A percentile compares a stretch with the other conserved stretches of the same genome.
These are phyloP conservation scores for Falcaria lacertinaria DNA, from an alignment of 2,888 invertebrate species.

Conservation along the genomic window DNA sequence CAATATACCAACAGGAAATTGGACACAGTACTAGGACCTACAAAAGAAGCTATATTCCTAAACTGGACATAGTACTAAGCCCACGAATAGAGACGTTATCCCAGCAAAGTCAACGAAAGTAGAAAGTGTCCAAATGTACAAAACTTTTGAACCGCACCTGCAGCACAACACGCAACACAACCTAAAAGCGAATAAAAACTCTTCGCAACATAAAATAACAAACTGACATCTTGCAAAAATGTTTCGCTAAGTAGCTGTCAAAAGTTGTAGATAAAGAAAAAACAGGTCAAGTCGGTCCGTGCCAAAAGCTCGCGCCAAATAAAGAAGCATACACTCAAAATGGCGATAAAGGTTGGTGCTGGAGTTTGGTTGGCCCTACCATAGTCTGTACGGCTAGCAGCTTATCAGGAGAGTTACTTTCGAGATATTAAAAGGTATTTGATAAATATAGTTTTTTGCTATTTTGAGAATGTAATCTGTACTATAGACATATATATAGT, in stretches of 20 bases:
- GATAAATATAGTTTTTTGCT: no score
- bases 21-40: no score
- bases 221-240: slow-evolving; percentile 6
- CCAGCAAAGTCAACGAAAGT: no score
- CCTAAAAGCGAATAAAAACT: neutral
- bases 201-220: neutral
- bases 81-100: no score
- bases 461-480: no score
- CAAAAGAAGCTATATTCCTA: no score
- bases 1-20: no score
- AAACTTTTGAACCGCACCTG: no score
- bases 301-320: slow-evolving; percentile 22
- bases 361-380: neutral
- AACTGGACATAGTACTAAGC: no score
- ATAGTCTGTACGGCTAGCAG: neutral
- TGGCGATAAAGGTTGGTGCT: neutral
- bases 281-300: slow-evolving; percentile 9
- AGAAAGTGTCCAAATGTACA: no score
- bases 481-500: no score
- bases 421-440: no score
- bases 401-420: neutral
- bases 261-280: slow-evolving; percentile 17
- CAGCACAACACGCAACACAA: neutral
- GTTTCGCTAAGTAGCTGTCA: slow-evolving; percentile 21
- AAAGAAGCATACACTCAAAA: slow-evolving; percentile 15